Base-by-base conservation (phyloP, 2,113 vertebrate species). In the Propithecus coquereli region DNA sequence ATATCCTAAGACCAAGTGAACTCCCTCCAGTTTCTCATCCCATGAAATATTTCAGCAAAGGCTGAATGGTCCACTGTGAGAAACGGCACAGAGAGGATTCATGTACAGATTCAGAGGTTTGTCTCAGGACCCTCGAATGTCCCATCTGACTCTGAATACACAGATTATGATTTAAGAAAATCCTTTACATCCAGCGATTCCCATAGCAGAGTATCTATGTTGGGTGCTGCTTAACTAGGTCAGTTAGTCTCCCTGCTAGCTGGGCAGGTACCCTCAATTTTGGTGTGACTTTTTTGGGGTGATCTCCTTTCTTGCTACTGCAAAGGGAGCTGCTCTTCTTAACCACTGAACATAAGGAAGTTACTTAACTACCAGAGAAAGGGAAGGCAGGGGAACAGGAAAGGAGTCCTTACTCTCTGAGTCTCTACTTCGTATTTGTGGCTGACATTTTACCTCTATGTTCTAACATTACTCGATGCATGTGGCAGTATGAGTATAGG, bases 361-460 rank as follows among this genome's bases (percentile, higher is more conserved):
- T 93, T 13, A 74, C 50, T 45, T 94, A 65, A 79, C 18, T 86
- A 82, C 27, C n/a, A 71, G 77, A 87, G 50, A 83, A 81, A 96
- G 13, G 7, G 30, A 40, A 59, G 6, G 25, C 8, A 11, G 43
- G 47, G 32, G 43, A 17, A 22, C 61, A 82, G 71, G 8, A 85
- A 84, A 85, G 43, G n/a, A 45, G 40, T 80, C 34, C 22, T 14
- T 71, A 8, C 13, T 91, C 45, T 83, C 25, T 1, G 5, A n/a
- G 22, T 84, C 63, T 93, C 68, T 77, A 6, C 84, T 86, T 87
- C 90, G 37, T 80, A 25, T 5, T 25, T 3, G 25, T 34, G 32
- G 25, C 40, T 68, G 81, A 20, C 13, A 70, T 70, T 89, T 96
- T 79, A 43, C 40, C 57, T 79, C 3, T 63, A 54, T 66, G 32